Percentiles rank a stretch among this genome's conserved stretches.
Evolutionary conservation across 2,888 invertebrate genomes (phyloP).

Genomic region (Orchesellides sinensis): DNA sequence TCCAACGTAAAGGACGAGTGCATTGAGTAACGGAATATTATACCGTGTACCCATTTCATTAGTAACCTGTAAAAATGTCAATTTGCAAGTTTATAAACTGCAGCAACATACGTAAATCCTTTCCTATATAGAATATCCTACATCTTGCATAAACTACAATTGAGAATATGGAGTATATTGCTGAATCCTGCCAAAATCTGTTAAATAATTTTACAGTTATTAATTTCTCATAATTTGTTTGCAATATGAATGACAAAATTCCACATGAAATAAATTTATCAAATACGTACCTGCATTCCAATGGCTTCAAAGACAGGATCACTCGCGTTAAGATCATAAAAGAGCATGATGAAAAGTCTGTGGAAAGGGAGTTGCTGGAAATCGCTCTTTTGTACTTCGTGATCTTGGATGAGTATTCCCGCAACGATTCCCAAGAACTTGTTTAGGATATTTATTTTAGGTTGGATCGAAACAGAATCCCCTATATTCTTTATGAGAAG

Average conservation of each 20-base stretch:
- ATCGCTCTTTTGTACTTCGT: slow-evolving; percentile 91
- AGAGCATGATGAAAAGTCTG: slow-evolving; percentile 96
- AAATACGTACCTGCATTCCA: slow-evolving; percentile 88
- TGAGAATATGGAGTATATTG: slow-evolving; percentile 94
- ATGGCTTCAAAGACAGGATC: slow-evolving; percentile 96
- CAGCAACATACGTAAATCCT: too few relatives aligned
- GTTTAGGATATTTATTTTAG: slow-evolving; percentile 97
- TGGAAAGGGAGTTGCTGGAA: slow-evolving; percentile 99
- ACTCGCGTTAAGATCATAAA: slow-evolving; percentile 95
- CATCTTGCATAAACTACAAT: slow-evolving; percentile 95
- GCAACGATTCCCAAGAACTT: slow-evolving; percentile 97
- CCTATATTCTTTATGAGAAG: slow-evolving; percentile 96
- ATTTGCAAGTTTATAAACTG: too few relatives aligned
- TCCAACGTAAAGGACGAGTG: slow-evolving; percentile 97
- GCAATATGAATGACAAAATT: too few relatives aligned
- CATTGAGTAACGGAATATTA: slow-evolving; percentile 97
- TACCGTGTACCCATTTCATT: slow-evolving; percentile 94
- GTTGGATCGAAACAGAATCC: slow-evolving; percentile 92
- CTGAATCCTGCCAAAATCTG: slow-evolving; percentile 95
- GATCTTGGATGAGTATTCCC: slow-evolving; percentile 96
- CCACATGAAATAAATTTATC: too few relatives aligned
- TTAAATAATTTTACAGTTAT: not conserved
- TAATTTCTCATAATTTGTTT: too few relatives aligned
- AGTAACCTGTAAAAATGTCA: slow-evolving; percentile 78
- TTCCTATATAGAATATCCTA: too few relatives aligned